Conservation (phyloP, 2,888 invertebrate genomes). For the Graphium colonna region DNA sequence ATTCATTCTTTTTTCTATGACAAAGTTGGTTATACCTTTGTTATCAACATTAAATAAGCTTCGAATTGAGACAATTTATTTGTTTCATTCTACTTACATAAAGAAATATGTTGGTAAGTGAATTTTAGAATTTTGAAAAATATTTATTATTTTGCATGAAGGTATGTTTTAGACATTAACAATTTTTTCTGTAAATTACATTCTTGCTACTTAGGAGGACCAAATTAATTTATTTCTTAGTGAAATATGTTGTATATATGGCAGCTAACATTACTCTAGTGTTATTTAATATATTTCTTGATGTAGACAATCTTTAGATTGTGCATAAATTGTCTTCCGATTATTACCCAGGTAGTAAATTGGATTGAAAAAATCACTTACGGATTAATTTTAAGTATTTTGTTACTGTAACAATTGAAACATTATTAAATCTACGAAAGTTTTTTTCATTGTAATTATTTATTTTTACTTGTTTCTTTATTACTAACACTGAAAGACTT, state of each 20-base stretch:
- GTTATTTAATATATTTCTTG: constrained; percentile 34
- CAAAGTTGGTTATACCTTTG: too few species aligned
- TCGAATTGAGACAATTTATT: too few species aligned
- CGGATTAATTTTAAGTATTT: constrained; percentile 6
- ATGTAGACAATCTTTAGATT: not conserved
- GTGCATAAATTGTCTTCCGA: constrained; percentile 10
- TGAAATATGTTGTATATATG: constrained; percentile 54
- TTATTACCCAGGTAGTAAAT: constrained; percentile 11
- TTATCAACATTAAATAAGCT: too few species aligned
- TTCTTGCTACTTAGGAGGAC: constrained; percentile 31
- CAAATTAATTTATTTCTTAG: constrained; percentile 39
- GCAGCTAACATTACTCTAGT: constrained; percentile 49
- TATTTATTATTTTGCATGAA: too few species aligned
- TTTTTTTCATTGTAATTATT: constrained; percentile 8
- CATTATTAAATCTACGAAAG: constrained; percentile 17
- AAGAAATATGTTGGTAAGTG: too few species aligned
- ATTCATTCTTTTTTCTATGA: too few species aligned
- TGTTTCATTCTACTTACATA: too few species aligned
- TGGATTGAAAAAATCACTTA: constrained; percentile 3
- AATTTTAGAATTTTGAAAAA: too few species aligned
- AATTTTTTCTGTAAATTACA: constrained; percentile 13
- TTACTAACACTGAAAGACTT: not conserved
- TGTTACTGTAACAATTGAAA: constrained; percentile 18
- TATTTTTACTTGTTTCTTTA: constrained; percentile 10
- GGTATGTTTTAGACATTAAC: too few species aligned